Evolutionary conservation across 2,888 invertebrate genomes (phyloP).

Genomic region (Amphipyra berbera): DNA sequence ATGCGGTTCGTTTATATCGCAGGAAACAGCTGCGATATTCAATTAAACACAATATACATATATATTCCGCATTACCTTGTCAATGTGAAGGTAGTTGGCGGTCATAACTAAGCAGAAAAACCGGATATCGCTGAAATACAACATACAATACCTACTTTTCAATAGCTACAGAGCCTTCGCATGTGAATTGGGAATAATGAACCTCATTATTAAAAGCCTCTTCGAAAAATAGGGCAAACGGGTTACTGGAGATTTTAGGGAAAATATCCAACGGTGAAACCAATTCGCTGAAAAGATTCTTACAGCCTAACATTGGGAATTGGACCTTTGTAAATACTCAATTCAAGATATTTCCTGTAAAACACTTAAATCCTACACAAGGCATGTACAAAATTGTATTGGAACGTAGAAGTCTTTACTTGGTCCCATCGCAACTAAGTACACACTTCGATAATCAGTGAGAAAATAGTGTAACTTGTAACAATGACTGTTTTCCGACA

Average conservation of each 20-base stretch:
- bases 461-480: neutral
- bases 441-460: neutral
- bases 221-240: conserved; percentile 18
- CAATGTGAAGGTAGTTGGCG: no score
- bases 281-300: conserved; percentile 23
- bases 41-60: no score
- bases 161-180: no score
- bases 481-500: neutral
- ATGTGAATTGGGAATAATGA: conserved; percentile 1
- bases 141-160: no score
- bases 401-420: no score
- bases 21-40: no score
- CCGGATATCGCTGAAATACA: no score
- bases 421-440: neutral
- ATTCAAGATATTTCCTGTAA: neutral
- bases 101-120: no score
- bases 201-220: conserved; percentile 33
- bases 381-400: no score
- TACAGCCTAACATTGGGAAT: conserved; percentile 15
- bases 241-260: conserved; percentile 16
- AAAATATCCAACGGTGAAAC: conserved; percentile 23
- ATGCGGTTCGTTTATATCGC: no score
- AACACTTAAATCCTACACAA: no score
- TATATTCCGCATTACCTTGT: no score
- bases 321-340: neutral